phyloP scores from a whole-genome alignment of 2,113 vertebrate genomes.

The Pitta sordida region DNA sequence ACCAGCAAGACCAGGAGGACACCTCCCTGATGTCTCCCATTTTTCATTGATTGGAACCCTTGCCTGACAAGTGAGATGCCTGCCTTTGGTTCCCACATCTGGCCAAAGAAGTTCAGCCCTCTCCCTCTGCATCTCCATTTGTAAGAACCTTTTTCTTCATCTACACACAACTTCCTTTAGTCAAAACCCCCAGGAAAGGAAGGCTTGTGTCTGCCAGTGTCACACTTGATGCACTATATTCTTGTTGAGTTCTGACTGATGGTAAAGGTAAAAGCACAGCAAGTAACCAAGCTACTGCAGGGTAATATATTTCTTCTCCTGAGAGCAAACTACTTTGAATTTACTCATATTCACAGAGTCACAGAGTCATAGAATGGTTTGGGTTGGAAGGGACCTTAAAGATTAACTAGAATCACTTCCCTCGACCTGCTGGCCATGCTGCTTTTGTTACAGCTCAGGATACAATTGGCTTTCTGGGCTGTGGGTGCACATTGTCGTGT shows the following conservation, averaged over 20 bases:
- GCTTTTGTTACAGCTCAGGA: background rate
- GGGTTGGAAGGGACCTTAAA: background rate
- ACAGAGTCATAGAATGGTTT: background rate
- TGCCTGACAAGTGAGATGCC: background rate
- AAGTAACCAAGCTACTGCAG: background rate
- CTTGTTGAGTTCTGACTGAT: background rate
- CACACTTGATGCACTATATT: background rate
- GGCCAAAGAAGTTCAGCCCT: background rate
- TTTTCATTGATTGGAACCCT: background rate
- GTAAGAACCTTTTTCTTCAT: background rate
- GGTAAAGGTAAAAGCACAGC: background rate
- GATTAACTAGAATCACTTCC: background rate
- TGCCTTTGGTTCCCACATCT: background rate
- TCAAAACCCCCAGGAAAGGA: background rate
- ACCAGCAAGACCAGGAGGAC: background rate
- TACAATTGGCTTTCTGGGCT: background rate
- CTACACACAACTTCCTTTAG: accelerated
- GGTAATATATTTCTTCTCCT: background rate
- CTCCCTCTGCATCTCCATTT: background rate
- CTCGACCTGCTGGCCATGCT: accelerated
- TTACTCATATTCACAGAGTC: background rate
- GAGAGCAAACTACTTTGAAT: background rate
- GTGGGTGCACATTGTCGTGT: too few species aligned
- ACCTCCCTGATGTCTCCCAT: background rate
- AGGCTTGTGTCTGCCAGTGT: background rate